Conservation (phyloP, 1,140 invertebrate genomes). For the Samia ricini region DNA sequence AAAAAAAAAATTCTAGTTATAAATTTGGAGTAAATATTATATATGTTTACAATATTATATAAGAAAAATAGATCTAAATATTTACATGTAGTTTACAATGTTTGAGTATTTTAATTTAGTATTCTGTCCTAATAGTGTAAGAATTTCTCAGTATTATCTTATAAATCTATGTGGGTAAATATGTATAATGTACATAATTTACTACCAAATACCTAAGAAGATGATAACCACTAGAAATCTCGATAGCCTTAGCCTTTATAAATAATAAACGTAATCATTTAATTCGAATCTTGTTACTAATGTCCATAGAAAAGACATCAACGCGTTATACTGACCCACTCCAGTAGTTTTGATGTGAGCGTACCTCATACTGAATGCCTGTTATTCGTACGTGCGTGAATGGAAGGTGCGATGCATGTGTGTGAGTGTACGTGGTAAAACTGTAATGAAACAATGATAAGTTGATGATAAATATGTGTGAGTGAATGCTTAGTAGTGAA, state of each 20-base stretch:
- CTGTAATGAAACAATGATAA: constrained; percentile 19
- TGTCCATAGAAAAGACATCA: constrained; percentile 38
- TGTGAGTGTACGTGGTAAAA: constrained; percentile 12
- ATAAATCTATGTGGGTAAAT: no score
- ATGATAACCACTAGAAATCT: not conserved
- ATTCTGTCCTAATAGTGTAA: no score
- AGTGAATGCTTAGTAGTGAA: constrained; percentile 21
- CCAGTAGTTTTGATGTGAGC: constrained; percentile 9
- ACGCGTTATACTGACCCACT: constrained; percentile 37
- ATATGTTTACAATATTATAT: no score
- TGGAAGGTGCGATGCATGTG: constrained; percentile 1
- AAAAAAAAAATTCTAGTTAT: no score
- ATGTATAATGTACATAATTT: not conserved
- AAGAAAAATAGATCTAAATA: no score
- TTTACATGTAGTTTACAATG: no score
- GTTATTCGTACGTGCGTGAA: constrained; percentile 2
- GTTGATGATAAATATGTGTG: constrained; percentile 23
- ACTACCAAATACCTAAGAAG: not conserved
- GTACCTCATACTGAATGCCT: constrained; percentile 3
- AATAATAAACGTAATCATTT: not conserved
- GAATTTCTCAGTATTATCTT: no score
- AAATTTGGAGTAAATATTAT: no score
- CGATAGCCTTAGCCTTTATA: not conserved
- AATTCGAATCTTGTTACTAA: not conserved
- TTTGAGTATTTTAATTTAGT: no score